phyloP scores from a whole-genome alignment of 2,888 invertebrate species.

The Cephalotes varians region DNA sequence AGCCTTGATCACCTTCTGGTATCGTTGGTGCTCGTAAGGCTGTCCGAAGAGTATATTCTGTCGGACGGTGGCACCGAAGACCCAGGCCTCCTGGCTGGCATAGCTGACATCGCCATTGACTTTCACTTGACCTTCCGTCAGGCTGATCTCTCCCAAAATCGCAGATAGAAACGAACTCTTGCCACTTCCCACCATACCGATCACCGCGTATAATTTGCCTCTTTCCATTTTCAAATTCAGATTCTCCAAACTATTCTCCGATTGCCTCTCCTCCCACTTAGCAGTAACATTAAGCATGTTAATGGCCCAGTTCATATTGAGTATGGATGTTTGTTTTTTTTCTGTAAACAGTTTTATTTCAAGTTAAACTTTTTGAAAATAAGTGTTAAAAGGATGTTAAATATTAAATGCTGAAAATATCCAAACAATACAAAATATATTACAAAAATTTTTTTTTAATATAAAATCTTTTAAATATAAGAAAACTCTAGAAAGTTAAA shows the following conservation, averaged over 20 bases:
- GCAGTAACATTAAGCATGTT: slow-evolving; percentile 82
- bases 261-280: slow-evolving; percentile 87
- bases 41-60: slow-evolving; percentile 96
- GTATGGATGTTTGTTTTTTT: slow-evolving; percentile 50
- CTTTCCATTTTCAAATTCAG: slow-evolving; percentile 87
- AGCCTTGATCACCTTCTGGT: slow-evolving; percentile 85
- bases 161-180: slow-evolving; percentile 90
- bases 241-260: slow-evolving; percentile 87
- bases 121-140: slow-evolving; percentile 88
- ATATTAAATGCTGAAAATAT: neutral
- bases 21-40: slow-evolving; percentile 88
- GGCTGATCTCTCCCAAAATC: slow-evolving; percentile 91
- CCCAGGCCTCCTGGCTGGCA: slow-evolving; percentile 95
- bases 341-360: slow-evolving; percentile 49
- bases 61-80: slow-evolving; percentile 91
- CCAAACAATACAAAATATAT: neutral
- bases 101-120: slow-evolving; percentile 90
- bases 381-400: neutral
- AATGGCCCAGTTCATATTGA: slow-evolving; percentile 68
- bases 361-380: neutral
- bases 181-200: slow-evolving; percentile 92
- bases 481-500: too few relatives aligned
- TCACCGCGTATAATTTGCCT: slow-evolving; percentile 89
- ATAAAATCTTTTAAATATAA: too few relatives aligned
- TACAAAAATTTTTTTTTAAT: neutral